Evolutionary conservation across 2,888 invertebrate genomes (phyloP).

Genomic region (Theristus sp.): DNA sequence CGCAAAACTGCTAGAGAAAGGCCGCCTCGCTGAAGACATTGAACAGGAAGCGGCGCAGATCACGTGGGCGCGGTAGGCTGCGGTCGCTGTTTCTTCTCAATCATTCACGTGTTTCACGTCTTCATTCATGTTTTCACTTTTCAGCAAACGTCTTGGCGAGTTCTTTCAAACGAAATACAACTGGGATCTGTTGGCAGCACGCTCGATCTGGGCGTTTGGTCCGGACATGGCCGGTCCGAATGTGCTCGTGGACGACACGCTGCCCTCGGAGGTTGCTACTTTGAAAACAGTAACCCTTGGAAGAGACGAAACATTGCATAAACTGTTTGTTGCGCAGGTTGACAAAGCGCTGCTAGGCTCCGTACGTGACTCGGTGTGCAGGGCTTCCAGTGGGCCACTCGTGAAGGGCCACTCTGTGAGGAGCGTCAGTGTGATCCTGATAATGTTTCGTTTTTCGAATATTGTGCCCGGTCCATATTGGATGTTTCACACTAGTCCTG

Average conservation of each 20-base stretch:
- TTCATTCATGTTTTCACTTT: too few species aligned
- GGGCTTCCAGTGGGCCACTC: slow-evolving; percentile 97
- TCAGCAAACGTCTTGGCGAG: slow-evolving; percentile 72
- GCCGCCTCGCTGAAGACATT: slow-evolving; percentile 93
- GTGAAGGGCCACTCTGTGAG: slow-evolving; percentile 95
- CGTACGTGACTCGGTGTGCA: slow-evolving; percentile 90
- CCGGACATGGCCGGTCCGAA: slow-evolving; percentile 85
- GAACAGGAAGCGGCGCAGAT: slow-evolving; percentile 92
- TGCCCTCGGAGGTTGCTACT: slow-evolving; percentile 96
- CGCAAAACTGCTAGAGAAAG: slow-evolving; percentile 90
- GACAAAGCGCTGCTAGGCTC: slow-evolving; percentile 34
- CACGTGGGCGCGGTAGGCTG: slow-evolving; percentile 59
- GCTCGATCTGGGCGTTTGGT: slow-evolving; percentile 98
- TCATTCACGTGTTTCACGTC: too few species aligned
- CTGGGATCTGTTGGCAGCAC: slow-evolving; percentile 94
- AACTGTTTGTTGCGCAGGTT: too few species aligned
- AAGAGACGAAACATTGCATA: too few species aligned
- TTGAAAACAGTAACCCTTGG: too few species aligned
- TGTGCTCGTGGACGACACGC: slow-evolving; percentile 90
- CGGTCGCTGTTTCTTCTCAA: too few species aligned
- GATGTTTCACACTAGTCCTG: too few species aligned
- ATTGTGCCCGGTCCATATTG: too few species aligned
- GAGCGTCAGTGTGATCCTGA: too few species aligned
- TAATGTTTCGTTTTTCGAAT: too few species aligned
- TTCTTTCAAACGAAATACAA: slow-evolving; percentile 99